A percentile compares a stretch with the other conserved stretches of the same genome.
Conservation (phyloP, 2,888 invertebrate genomes). For the Rutpela maculata region DNA sequence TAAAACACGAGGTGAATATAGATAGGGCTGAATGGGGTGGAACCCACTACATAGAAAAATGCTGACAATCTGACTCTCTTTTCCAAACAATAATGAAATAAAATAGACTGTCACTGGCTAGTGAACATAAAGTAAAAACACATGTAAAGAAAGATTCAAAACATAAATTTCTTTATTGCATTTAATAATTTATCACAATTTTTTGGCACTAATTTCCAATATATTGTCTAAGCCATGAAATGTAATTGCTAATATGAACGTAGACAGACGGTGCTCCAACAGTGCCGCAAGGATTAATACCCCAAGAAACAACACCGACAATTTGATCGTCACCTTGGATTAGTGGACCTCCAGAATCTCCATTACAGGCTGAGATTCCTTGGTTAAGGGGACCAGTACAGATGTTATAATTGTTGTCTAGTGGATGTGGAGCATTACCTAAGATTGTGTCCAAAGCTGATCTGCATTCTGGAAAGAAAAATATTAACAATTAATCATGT, state of each 20-base stretch:
- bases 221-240: not conserved
- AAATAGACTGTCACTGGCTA: too few species aligned
- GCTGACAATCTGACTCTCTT: too few species aligned
- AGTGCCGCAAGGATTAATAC: constrained; percentile 75
- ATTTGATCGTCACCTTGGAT: constrained; percentile 62
- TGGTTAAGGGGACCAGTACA: not conserved
- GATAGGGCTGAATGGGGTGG: too few species aligned
- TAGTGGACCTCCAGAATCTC: constrained; percentile 77
- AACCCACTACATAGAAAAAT: too few species aligned
- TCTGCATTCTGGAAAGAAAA: not conserved
- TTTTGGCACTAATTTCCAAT: not conserved
- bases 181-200: too few species aligned
- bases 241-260: constrained; percentile 74
- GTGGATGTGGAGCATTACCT: not conserved
- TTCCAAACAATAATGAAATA: too few species aligned
- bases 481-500: not conserved
- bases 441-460: not conserved
- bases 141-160: too few species aligned
- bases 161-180: too few species aligned
- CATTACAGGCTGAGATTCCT: constrained; percentile 69
- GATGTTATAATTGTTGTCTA: not conserved
- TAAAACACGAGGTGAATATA: too few species aligned
- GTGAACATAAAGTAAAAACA: too few species aligned
- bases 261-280: constrained; percentile 76
- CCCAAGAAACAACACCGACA: constrained; percentile 78